Conservation (phyloP, 1,140 invertebrate genomes). For the Brachionus angularis region DNA sequence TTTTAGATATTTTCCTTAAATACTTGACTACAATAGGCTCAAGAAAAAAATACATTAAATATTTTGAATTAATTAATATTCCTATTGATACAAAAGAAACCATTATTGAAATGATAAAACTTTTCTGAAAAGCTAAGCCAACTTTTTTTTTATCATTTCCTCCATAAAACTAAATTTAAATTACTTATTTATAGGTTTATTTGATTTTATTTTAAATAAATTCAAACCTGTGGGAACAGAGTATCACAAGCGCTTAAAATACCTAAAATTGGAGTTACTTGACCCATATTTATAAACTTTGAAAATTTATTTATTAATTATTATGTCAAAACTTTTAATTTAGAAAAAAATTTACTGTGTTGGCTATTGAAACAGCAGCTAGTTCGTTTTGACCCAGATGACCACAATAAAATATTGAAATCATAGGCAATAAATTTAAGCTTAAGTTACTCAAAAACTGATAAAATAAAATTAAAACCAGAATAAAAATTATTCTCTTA, state of each 20-base stretch:
- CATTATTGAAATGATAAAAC: neutral
- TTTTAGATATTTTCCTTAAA: no score
- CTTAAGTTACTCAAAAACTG: constrained; percentile 8
- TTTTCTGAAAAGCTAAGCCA: neutral
- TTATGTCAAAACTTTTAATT: no score
- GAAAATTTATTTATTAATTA: neutral
- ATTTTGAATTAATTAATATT: neutral
- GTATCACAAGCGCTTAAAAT: neutral
- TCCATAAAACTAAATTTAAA: constrained; percentile 14
- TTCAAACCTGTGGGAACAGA: constrained; percentile 2
- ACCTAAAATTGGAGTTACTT: constrained; percentile 2
- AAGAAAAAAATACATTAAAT: constrained; percentile 31
- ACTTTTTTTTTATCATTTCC: constrained; percentile 32
- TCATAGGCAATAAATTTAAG: constrained; percentile 9
- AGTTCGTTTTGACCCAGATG: constrained; percentile 16
- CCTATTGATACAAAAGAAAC: constrained; percentile 10
- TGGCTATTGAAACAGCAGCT: neutral
- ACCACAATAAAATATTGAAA: constrained; percentile 19
- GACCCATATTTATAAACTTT: constrained; percentile 11
- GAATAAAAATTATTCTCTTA: neutral
- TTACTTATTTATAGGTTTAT: neutral
- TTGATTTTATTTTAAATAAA: neutral
- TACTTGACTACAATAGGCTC: neutral
- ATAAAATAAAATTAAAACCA: no score
- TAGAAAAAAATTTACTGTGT: neutral